Evolutionary conservation across 2,888 invertebrate genomes (phyloP), one percentile per base, ranked within the genome.

Genomic region (Rhagium mordax): DNA sequence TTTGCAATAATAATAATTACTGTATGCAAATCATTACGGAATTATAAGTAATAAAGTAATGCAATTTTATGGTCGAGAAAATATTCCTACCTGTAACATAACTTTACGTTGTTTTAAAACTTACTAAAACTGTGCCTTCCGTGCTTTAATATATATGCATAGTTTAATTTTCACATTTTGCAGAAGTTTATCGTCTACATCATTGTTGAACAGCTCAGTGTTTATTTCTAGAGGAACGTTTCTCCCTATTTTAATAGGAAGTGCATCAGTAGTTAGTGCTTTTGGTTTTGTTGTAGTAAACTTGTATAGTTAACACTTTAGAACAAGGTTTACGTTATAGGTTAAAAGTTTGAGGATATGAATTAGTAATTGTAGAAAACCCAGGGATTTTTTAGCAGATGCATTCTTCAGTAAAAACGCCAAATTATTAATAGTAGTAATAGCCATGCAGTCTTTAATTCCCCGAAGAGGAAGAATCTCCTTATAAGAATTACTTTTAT

Each of bases 11-110:
- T n/a, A n/a, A n/a, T n/a, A n/a, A n/a, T n/a, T n/a, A n/a, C n/a
- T 57, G 27, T 57, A 57, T 29, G 57, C 29, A 57, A 59, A 59
- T 33, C 59, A 33, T 33, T 33, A 15, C 3, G 10, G 16, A 59
- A 59, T 5, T 59, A 33, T 16, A 29, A 16, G 16, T n/a, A 59
- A 59, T 33, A 33, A 59, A 33, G 15, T 18, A 59, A 15, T 33
- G 29, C 33, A 3, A 8, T 41, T 33, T 33, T 33, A 59, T 33
- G 33, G n/a, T 16, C 33, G n/a, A 33, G 13, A 29, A 18, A 33
- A 29, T 59, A 33, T 59, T 18, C 33, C 10, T 18, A 33, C 33
- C 33, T 59, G 59, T 16, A 59, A 41, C 13, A 59, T 33, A 33
- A 13, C 33, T 59, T 59, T 33, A 59, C n/a, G n/a, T n/a, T 41